Percentiles rank a stretch among this genome's conserved stretches.
Conservation (phyloP, 2,113 vertebrate species). For the Nothoprocta perdicaria region DNA sequence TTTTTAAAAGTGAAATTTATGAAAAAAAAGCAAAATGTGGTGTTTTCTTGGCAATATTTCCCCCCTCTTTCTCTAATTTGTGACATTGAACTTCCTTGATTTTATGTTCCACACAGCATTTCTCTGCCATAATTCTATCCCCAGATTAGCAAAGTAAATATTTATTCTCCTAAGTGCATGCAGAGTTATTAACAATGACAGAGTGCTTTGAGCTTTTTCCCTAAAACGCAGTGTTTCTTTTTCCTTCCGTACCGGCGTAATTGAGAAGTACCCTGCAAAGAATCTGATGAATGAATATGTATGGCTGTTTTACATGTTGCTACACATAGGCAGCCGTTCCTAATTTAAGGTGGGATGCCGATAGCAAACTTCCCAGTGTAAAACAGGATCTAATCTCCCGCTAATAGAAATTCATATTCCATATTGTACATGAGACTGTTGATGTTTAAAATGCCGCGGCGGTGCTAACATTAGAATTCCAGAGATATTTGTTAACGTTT, state of each 20-base stretch:
- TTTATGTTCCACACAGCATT: background rate
- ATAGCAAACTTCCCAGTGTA: conserved; percentile 25
- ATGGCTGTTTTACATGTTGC: background rate
- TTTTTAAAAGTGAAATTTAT: background rate
- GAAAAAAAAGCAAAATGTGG: background rate
- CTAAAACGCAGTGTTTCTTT: background rate
- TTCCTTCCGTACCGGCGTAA: background rate
- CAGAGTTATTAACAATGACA: background rate
- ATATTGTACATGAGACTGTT: background rate
- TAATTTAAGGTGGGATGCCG: conserved; percentile 61
- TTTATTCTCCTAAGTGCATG: background rate
- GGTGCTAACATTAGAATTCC: conserved; percentile 47
- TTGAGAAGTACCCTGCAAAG: background rate
- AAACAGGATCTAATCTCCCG: conserved; percentile 31
- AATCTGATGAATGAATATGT: background rate
- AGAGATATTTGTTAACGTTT: conserved; percentile 66
- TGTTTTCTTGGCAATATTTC: background rate
- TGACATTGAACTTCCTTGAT: background rate
- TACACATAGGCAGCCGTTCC: background rate
- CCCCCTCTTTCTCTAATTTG: background rate
- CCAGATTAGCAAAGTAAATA: background rate
- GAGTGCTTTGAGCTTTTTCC: background rate
- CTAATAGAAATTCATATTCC: conserved; percentile 61
- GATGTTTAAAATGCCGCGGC: background rate
- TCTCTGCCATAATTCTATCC: background rate